Percentiles rank a stretch among this genome's conserved stretches.
These are phyloP conservation scores for Rattus rattus DNA, from an alignment of 2,113 vertebrate species.

Conservation along the genomic window DNA sequence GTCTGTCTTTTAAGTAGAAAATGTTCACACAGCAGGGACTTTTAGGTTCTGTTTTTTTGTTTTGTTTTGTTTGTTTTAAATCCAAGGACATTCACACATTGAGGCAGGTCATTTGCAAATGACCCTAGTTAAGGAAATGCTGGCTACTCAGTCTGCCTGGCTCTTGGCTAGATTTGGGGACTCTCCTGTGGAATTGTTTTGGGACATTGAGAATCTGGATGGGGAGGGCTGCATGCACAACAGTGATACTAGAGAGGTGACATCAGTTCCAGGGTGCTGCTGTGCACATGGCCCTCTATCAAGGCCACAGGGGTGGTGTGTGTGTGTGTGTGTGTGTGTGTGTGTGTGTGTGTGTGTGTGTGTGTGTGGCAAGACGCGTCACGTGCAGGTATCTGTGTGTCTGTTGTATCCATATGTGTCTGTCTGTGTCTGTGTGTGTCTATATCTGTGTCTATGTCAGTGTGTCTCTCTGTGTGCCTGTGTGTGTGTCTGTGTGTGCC, in stretches of 20 bases:
- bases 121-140: not conserved
- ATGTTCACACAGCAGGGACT: slow-evolving; percentile 59
- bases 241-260: not conserved
- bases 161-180: not conserved
- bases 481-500: not conserved
- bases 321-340: not conserved
- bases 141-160: not conserved
- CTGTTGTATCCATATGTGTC: not conserved
- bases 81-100: slow-evolving; percentile 14
- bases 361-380: no score
- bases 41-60: not conserved
- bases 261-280: not conserved
- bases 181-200: not conserved
- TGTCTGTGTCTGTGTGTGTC: not conserved
- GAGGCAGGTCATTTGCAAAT: not conserved
- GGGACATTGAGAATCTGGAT: not conserved
- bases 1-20: slow-evolving; percentile 53
- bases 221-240: not conserved
- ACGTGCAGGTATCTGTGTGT: not conserved
- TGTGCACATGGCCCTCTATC: not conserved
- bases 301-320: not conserved
- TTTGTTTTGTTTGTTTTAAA: not conserved
- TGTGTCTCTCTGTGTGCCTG: not conserved
- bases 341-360: not conserved
- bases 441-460: no score